Base-by-base conservation (phyloP, 1,140 invertebrate genomes). In the Lordiphosa collinella region DNA sequence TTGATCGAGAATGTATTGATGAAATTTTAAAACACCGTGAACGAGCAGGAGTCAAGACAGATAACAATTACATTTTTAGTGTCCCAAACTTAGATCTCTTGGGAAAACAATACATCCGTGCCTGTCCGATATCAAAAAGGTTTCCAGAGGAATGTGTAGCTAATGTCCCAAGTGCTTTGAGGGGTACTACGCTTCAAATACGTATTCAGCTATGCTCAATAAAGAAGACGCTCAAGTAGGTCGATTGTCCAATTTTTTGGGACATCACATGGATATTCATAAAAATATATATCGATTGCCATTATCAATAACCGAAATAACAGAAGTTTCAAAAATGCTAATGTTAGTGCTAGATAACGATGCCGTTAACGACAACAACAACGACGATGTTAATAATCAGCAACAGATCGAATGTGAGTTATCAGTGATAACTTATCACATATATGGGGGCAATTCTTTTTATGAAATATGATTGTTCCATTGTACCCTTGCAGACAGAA, bases 11-110 rank as follows among this genome's bases (percentile, higher is more conserved):
- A 22, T 47, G 44, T 10, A 47, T 32, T 32, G 29, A 47, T 6
- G 13, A 1, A 0, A 47, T 47, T 25, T 16, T 47, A 1, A 32
- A 32, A 29, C 14, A 47, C 14, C 25, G 25, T 12, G 32, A 47
- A 18, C 5, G 10, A 11, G 44, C 10, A 31, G 44, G 44, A 18
- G 18, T 18, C 18, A 18, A 18, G 18, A n/a, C 22, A 16, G n/a
- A 32, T 6, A 47, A 47, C 4, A 1, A 9, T 25, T 47, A 47
- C 32, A 47, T 47, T 7, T 47, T 47, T 47, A 47, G 44, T 13
- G 44, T 47, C 8, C 6, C 44, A 9, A 11, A 47, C n/a, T 7
- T 25, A 9, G 22, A 47, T 13, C 9, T 3, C 14, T 10, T 47
- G 10, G 12, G 22, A 10, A 47, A 47, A 13, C 18, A 47, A 31